These are phyloP conservation scores for Hesperia comma DNA, from an alignment of 2,888 invertebrate species.

Conservation along the genomic window DNA sequence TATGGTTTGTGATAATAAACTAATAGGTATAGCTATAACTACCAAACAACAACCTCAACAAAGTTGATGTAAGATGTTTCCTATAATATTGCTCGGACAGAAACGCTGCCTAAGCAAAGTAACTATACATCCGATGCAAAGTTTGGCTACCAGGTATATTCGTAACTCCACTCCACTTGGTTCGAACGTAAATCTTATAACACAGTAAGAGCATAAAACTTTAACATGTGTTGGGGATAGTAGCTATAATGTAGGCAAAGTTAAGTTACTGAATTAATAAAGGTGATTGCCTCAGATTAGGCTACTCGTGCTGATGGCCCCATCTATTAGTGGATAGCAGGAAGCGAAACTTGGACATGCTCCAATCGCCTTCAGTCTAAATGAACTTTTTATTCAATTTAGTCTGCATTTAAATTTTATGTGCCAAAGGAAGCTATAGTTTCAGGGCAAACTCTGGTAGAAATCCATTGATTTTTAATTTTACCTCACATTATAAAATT, in stretches of 20 bases:
- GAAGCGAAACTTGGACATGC: conserved; percentile 65
- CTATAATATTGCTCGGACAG: not conserved
- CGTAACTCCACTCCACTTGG: not conserved
- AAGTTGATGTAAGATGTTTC: too few relatives aligned
- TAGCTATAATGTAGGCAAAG: conserved; percentile 29
- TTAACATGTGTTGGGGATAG: conserved; percentile 27
- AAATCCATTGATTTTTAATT: conserved; percentile 19
- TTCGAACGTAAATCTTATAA: not conserved
- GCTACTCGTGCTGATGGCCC: conserved; percentile 49
- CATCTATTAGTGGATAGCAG: conserved; percentile 55
- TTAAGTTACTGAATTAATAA: conserved; percentile 33
- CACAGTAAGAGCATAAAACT: conserved; percentile 17
- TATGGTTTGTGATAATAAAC: too few relatives aligned
- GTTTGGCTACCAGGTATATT: not conserved
- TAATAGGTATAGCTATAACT: too few relatives aligned
- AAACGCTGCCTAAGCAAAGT: not conserved
- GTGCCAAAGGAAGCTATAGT: conserved; percentile 8
- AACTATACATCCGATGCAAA: not conserved
- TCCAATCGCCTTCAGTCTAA: conserved; percentile 59
- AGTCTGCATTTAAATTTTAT: conserved; percentile 44
- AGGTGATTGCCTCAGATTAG: conserved; percentile 41
- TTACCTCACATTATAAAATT: not conserved
- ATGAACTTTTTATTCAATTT: conserved; percentile 52
- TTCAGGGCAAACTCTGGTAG: conserved; percentile 1
- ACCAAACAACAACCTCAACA: too few relatives aligned